Evolutionary conservation across 2,113 vertebrate species (phyloP).

Genomic region (Vulpes vulpes): DNA sequence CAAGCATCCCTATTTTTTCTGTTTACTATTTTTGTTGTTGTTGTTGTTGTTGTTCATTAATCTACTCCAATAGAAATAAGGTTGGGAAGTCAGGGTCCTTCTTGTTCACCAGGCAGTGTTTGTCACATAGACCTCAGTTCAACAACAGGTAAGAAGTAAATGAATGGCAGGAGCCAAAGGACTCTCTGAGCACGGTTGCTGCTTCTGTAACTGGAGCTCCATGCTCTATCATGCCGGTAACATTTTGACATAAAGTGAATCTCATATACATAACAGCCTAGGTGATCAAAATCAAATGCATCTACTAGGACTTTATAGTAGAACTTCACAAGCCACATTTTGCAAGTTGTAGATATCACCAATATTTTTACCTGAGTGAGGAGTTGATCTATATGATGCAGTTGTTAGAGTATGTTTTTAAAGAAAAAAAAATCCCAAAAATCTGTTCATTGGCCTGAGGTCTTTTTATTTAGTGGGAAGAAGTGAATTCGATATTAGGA

Average conservation of each 20-base stretch:
- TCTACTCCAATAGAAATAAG: not conserved
- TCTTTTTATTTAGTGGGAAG: conserved; percentile 13
- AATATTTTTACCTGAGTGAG: not conserved
- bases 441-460: not conserved
- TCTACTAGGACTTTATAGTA: not conserved
- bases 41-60: not conserved
- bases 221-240: too few relatives aligned
- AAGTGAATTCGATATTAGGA: not conserved
- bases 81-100: not conserved
- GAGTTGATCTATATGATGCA: not conserved
- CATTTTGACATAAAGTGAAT: not conserved
- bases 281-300: not conserved
- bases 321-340: conserved; percentile 22
- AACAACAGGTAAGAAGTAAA: not conserved
- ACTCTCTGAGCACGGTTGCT: not conserved
- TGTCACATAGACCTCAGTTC: not conserved
- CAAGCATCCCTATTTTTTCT: not conserved
- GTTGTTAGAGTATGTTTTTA: not conserved
- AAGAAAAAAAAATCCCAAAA: not conserved
- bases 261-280: not conserved
- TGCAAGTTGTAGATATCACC: not conserved
- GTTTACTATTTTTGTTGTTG: not conserved
- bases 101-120: not conserved
- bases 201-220: not conserved
- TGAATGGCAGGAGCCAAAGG: not conserved